Base-by-base conservation (phyloP, 2,888 invertebrate species). In the Glaucopsyche alexis region DNA sequence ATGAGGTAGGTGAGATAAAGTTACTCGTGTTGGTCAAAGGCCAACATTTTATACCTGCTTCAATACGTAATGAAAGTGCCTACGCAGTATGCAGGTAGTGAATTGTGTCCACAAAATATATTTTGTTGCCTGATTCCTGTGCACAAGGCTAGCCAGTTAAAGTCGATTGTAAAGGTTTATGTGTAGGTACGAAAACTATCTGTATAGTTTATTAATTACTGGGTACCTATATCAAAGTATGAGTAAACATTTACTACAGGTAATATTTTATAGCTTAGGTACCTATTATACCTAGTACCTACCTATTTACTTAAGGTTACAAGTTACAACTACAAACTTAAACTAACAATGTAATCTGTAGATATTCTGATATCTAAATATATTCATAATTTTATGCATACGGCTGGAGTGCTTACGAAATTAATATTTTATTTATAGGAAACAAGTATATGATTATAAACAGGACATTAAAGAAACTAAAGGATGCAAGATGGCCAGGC, bases 401-500 rank as follows among this genome's bases (percentile, higher is more conserved):
- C 19, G 60, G 29, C 29, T 60, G 13, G 29, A 29, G 29, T 13
- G 60, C 29, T 60, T 11, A 55, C 19, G 16, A 72, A 52, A n/a
- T 40, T n/a, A 38, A 29, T 29, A 60, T 60, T 29, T 60, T 60
- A 60, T 38, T 60, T 60, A 60, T 60, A 60, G 60, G 29, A 29
- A 60, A 60, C 60, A 29, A 60, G 60, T 60, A 60, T 29, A 1
- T 13, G 38, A 13, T 60, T 38, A 60, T 60, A 38, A 67, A 42
- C 67, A 67, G 42, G 45, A 16, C 45, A 67, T 67, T 45, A 42
- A 67, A 67, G 42, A 67, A 67, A 42, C 42, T 45, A 45, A 42
- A 42, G 65, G 66, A 29, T 40, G 60, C 64, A 65, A 38, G 64
- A 72, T 65, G 72, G 72, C 29, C 52, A 16, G 81, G 76, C 79